Conservation (phyloP, 2,113 vertebrate genomes). For the Cinclus cinclus region DNA sequence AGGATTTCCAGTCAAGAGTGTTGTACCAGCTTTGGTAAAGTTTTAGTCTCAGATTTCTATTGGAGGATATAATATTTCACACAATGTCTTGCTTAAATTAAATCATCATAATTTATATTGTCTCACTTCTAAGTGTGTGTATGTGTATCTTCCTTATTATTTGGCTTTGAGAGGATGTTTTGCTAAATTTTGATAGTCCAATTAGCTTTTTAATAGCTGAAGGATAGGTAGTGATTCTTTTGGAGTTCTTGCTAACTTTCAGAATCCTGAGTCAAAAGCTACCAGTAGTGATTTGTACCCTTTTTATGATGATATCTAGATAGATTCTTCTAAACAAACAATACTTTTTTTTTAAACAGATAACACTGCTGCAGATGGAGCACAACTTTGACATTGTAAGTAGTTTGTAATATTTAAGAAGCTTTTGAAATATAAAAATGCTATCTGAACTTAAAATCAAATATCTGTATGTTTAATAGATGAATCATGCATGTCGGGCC, state of each 20-base stretch:
- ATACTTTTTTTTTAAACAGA: conserved; percentile 74
- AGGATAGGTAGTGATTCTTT: background rate
- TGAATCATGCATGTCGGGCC: conserved; percentile 98
- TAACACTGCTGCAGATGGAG: conserved; percentile 98
- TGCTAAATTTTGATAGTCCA: background rate
- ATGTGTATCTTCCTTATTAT: background rate
- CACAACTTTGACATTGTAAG: conserved; percentile 99
- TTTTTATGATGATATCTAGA: background rate
- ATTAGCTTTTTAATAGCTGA: background rate
- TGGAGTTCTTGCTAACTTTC: background rate
- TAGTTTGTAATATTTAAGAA: conserved; percentile 23
- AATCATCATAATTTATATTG: background rate
- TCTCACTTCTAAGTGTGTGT: background rate
- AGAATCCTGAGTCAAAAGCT: background rate
- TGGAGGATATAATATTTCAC: background rate
- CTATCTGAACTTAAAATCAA: background rate
- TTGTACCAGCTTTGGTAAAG: conserved; percentile 95
- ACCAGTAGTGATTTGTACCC: background rate
- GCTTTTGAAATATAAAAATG: background rate
- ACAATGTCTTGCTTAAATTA: background rate
- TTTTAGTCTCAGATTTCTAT: background rate
- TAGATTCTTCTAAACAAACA: background rate
- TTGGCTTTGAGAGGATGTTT: background rate
- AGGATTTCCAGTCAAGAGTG: conserved; percentile 98
- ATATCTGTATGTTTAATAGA: conserved; percentile 71